phyloP scores from a whole-genome alignment of 2,797 vertebrate species.

The Fratercula arctica region DNA sequence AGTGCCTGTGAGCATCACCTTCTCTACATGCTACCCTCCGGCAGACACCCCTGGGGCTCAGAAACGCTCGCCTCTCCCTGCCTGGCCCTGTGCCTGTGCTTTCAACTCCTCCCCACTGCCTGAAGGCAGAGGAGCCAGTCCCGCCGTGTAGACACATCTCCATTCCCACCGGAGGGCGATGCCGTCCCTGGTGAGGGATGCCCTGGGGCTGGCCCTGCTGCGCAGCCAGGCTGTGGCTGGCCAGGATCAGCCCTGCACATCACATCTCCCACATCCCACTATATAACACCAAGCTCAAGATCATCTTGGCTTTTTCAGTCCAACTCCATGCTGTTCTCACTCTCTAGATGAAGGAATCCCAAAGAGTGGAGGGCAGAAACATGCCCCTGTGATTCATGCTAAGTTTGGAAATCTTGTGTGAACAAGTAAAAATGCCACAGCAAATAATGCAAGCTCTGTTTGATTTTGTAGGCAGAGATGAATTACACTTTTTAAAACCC shows the following conservation, averaged over 20 bases:
- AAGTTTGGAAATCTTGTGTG: not conserved
- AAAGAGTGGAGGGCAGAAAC: not conserved
- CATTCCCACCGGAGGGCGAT: not conserved
- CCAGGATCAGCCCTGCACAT: not conserved
- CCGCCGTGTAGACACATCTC: accelerated
- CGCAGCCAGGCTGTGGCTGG: not conserved
- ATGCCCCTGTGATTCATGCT: not conserved
- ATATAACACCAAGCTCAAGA: not conserved
- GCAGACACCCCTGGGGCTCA: not conserved
- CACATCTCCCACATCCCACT: not conserved
- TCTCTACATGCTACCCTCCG: not conserved
- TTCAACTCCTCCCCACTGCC: not conserved
- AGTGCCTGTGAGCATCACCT: not conserved
- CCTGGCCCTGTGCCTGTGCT: not conserved
- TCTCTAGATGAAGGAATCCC: not conserved
- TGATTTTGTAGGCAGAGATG: not conserved
- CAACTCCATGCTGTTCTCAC: not conserved
- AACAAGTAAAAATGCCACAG: not conserved
- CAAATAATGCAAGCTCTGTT: not conserved
- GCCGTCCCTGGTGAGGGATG: accelerated
- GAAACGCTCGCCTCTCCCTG: accelerated
- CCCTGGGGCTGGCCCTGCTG: not conserved
- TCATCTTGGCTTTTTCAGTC: not conserved
- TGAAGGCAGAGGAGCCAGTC: accelerated
- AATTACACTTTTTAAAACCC: not conserved